These are phyloP conservation scores for Amphipyra tragopoginis DNA, from an alignment of 2,888 invertebrate species.

Conservation along the genomic window DNA sequence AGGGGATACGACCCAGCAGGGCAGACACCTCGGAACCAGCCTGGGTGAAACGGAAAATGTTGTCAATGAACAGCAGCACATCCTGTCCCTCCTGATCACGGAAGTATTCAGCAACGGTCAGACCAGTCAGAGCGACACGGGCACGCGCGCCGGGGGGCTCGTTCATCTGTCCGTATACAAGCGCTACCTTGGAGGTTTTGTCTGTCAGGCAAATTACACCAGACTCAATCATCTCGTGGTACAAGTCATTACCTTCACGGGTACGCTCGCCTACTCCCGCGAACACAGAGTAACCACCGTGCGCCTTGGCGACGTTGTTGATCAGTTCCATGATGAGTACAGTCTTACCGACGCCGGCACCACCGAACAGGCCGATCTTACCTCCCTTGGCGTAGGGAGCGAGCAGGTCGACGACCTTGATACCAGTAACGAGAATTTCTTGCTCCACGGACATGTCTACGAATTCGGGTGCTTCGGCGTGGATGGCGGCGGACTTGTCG, in stretches of 20 bases:
- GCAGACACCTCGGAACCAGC: slow-evolving; percentile 97
- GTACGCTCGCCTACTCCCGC: slow-evolving; percentile 98
- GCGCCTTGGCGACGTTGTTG: slow-evolving; percentile 98
- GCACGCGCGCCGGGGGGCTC: slow-evolving; percentile 99
- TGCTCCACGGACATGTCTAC: slow-evolving; percentile 97
- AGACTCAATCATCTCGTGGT: slow-evolving; percentile 98
- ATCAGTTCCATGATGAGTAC: slow-evolving; percentile 99
- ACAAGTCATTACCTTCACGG: slow-evolving; percentile 99
- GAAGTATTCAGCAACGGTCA: slow-evolving; percentile 98
- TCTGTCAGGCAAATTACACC: slow-evolving; percentile 97
- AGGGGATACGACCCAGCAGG: slow-evolving; percentile 98
- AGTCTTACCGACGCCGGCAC: slow-evolving; percentile 98
- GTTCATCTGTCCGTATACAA: slow-evolving; percentile 99
- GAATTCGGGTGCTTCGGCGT: slow-evolving; percentile 97
- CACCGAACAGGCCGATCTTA: slow-evolving; percentile 98
- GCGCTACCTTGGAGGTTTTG: slow-evolving; percentile 96
- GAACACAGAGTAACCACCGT: slow-evolving; percentile 99
- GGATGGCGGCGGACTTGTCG: slow-evolving; percentile 94
- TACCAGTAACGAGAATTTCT: slow-evolving; percentile 97
- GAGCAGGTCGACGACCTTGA: slow-evolving; percentile 97
- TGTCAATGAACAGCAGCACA: slow-evolving; percentile 98
- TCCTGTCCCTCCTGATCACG: slow-evolving; percentile 98
- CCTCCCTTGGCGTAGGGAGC: slow-evolving; percentile 98
- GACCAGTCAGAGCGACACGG: slow-evolving; percentile 97
- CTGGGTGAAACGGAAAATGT: slow-evolving; percentile 98